These are phyloP conservation scores for Maylandia zebra DNA, from an alignment of 2,113 vertebrate species.

Conservation along the genomic window DNA sequence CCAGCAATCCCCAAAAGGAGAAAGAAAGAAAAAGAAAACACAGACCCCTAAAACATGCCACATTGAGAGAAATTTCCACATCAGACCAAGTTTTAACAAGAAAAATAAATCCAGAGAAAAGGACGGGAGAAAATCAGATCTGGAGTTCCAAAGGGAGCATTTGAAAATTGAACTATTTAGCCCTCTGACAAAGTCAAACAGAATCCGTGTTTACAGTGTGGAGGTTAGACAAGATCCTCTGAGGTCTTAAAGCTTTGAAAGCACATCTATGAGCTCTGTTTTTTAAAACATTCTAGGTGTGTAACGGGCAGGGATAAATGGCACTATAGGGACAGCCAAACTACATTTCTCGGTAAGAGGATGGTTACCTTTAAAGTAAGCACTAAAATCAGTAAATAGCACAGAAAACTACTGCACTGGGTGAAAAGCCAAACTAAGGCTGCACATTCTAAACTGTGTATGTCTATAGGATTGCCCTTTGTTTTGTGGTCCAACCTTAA, in stretches of 20 bases:
- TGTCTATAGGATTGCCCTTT: background rate
- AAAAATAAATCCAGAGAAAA: constrained; percentile 14
- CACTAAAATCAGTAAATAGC: background rate
- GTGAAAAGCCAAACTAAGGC: background rate
- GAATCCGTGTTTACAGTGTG: constrained; percentile 18
- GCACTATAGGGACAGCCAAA: background rate
- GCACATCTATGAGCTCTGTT: background rate
- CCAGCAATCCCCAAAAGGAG: background rate
- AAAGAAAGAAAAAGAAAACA: background rate
- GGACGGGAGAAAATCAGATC: constrained; percentile 11
- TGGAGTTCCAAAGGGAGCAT: background rate
- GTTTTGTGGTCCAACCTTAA: background rate
- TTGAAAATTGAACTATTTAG: constrained; percentile 11
- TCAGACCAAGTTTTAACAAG: background rate
- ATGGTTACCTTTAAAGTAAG: background rate
- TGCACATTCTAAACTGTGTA: background rate
- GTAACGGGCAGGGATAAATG: background rate
- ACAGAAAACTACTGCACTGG: background rate
- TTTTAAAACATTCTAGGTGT: background rate
- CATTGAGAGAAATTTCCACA: background rate
- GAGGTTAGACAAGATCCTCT: constrained; percentile 1
- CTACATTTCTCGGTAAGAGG: background rate
- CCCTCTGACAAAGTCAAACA: constrained; percentile 31
- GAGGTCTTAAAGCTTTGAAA: constrained; percentile 14
- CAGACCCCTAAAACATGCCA: background rate